phyloP scores from a whole-genome alignment of 2,797 vertebrate genomes.

The Platyrinchus mystaceus region DNA sequence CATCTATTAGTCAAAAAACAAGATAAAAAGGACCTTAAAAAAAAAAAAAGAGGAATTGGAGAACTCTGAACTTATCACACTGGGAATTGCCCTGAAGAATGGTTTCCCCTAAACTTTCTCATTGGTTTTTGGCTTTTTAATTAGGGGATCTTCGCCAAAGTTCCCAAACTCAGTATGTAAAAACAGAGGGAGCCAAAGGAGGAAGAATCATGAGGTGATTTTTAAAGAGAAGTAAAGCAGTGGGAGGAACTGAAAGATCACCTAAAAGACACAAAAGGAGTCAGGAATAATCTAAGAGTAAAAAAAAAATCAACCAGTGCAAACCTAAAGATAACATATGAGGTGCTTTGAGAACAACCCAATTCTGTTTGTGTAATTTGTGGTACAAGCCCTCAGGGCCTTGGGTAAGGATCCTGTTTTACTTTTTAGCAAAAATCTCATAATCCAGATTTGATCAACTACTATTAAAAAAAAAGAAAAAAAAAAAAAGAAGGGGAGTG shows the following conservation, averaged over 20 bases:
- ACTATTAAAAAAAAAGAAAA: neutral
- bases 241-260: neutral
- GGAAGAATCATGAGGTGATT: neutral
- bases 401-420: neutral
- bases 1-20: neutral
- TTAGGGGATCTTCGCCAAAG: constrained; percentile 41
- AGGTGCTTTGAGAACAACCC: neutral
- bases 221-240: neutral
- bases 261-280: neutral
- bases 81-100: constrained; percentile 35
- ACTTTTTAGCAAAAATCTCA: neutral
- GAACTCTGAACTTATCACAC: neutral
- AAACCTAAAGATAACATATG: neutral
- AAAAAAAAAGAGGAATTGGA: neutral
- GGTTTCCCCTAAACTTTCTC: neutral
- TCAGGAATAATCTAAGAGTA: neutral
- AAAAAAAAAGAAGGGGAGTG: neutral
- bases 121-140: neutral
- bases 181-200: neutral
- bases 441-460: neutral
- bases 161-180: neutral
- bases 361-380: fast-evolving
- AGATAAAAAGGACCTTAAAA: neutral
- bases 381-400: neutral
- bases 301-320: neutral